Evolutionary conservation across 1,140 invertebrate species (phyloP).

Genomic region (Armadillidium nasatum): DNA sequence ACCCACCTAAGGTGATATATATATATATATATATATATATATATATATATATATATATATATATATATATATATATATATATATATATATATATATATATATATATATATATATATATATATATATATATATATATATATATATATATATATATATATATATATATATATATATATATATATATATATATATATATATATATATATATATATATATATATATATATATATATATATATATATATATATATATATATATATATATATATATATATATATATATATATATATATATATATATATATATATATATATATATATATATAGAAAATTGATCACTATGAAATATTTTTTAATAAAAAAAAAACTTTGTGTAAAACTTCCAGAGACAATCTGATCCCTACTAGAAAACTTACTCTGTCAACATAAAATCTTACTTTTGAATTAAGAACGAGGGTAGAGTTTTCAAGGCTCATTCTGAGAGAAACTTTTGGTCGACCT

Average conservation of each 20-base stretch:
- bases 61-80: background rate
- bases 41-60: background rate
- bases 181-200: slow-evolving; percentile 10
- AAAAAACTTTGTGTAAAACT: too few species aligned
- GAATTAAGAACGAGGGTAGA: background rate
- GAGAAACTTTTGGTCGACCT: background rate
- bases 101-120: background rate
- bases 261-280: slow-evolving; percentile 14
- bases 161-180: slow-evolving; percentile 23
- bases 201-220: slow-evolving; percentile 15
- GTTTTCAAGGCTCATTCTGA: background rate
- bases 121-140: background rate
- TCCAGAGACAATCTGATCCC: too few species aligned
- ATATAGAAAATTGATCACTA: too few species aligned
- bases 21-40: background rate
- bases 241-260: slow-evolving; percentile 12
- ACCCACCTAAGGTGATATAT: too few species aligned
- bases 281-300: slow-evolving; percentile 11
- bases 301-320: too few species aligned
- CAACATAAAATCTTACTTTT: background rate
- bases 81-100: background rate
- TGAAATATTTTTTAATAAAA: too few species aligned
- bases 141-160: background rate
- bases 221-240: slow-evolving; percentile 18
- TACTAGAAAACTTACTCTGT: too few species aligned